Evolutionary conservation across 2,888 invertebrate genomes (phyloP).

Genomic region (Lamellibrachia satsuma): DNA sequence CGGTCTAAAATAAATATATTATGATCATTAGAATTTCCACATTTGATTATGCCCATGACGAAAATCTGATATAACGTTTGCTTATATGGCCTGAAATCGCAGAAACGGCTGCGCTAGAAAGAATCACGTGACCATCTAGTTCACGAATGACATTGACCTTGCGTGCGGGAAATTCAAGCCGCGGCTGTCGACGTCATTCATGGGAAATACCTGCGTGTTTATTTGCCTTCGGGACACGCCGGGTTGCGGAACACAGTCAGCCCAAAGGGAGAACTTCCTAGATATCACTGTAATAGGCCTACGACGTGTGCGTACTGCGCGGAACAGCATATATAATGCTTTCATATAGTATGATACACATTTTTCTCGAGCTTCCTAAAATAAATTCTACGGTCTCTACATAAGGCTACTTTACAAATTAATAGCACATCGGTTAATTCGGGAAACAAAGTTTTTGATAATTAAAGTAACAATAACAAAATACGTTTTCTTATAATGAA

Average conservation of each 20-base stretch:
- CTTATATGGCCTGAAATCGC: neutral
- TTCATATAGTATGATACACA: neutral
- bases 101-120: neutral
- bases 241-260: neutral
- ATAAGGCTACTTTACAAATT: no score
- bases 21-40: neutral
- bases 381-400: no score
- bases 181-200: neutral
- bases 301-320: neutral
- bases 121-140: slow-evolving; percentile 1
- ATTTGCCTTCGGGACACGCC: neutral
- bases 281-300: neutral
- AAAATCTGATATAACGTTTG: neutral
- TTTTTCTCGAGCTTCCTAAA: no score
- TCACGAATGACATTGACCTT: neutral
- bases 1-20: neutral
- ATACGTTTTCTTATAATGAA: no score
- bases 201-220: neutral
- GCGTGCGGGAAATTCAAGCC: neutral
- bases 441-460: no score
- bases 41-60: neutral
- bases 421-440: no score
- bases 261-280: neutral
- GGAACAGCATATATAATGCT: neutral
- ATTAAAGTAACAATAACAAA: no score